These are phyloP conservation scores for Oreonectes daqikongensis DNA, from an alignment of 2,797 vertebrate species.

Conservation along the genomic window DNA sequence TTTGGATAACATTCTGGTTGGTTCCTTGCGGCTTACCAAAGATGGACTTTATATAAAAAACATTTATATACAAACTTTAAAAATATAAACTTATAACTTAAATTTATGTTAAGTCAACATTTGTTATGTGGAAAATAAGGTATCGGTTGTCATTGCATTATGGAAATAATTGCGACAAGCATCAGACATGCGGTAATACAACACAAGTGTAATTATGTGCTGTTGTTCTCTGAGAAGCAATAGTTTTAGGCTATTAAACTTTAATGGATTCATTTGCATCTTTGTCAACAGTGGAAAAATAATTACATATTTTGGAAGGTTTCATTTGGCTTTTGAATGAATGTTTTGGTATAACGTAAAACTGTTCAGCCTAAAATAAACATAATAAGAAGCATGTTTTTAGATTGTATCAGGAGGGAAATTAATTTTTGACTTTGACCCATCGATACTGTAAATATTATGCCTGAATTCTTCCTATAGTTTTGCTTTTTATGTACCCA, in stretches of 20 bases:
- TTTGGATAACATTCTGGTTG: neutral
- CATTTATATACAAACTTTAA: too few relatives aligned
- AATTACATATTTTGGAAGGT: slow-evolving; percentile 54
- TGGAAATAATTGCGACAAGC: slow-evolving; percentile 50
- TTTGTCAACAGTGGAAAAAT: slow-evolving; percentile 49
- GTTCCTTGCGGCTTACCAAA: too few relatives aligned
- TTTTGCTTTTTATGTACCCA: too few relatives aligned
- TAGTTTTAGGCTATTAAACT: slow-evolving; percentile 55
- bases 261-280: slow-evolving; percentile 60
- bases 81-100: too few relatives aligned
- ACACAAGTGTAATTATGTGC: slow-evolving; percentile 56
- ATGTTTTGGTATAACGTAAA: slow-evolving; percentile 29
- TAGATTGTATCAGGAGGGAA: slow-evolving; percentile 19
- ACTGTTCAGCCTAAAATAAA: slow-evolving; percentile 32
- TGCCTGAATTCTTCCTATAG: neutral
- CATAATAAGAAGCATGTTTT: slow-evolving; percentile 33
- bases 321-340: slow-evolving; percentile 56
- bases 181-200: slow-evolving; percentile 54
- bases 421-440: slow-evolving; percentile 18
- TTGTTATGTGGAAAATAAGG: slow-evolving; percentile 16
- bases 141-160: slow-evolving; percentile 33
- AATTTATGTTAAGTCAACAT: too few relatives aligned
- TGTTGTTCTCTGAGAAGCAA: slow-evolving; percentile 50
- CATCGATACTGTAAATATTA: neutral
- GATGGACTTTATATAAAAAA: neutral